These are phyloP conservation scores for Ctenopoma multispine DNA, from an alignment of 2,797 vertebrate species.

Conservation along the genomic window DNA sequence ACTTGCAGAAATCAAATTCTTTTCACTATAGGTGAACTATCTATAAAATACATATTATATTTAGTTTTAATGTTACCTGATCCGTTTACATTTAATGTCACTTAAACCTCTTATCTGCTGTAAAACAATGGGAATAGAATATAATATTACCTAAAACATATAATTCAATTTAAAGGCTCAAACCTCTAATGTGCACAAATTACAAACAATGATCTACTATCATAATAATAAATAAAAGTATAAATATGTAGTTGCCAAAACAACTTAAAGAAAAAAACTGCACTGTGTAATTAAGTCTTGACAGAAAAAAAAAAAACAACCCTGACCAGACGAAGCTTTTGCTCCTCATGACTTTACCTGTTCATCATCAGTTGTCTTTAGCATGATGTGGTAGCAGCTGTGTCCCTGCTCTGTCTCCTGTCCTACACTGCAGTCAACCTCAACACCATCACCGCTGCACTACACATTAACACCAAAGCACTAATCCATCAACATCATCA, in stretches of 20 bases:
- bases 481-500: constrained; percentile 76
- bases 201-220: too few relatives aligned
- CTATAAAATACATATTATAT: too few relatives aligned
- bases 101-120: background rate
- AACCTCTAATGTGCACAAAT: too few relatives aligned
- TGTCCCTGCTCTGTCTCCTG: constrained; percentile 62
- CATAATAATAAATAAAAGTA: background rate
- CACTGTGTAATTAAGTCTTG: constrained; percentile 4
- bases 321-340: constrained; percentile 35
- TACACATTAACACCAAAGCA: constrained; percentile 73
- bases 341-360: constrained; percentile 68
- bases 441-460: constrained; percentile 40
- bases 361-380: constrained; percentile 63
- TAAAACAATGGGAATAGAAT: background rate
- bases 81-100: background rate
- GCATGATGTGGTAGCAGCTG: constrained; percentile 67
- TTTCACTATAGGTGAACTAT: too few relatives aligned
- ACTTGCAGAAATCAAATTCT: background rate
- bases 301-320: constrained; percentile 9
- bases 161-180: too few relatives aligned
- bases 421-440: constrained; percentile 46
- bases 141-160: too few relatives aligned
- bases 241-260: background rate
- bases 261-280: constrained; percentile 14
- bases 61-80: too few relatives aligned